A percentile compares a stretch with the other conserved stretches of the same genome.
These are phyloP conservation scores for Darevskia mixta DNA, from an alignment of 2,797 vertebrate species.

Conservation along the genomic window DNA sequence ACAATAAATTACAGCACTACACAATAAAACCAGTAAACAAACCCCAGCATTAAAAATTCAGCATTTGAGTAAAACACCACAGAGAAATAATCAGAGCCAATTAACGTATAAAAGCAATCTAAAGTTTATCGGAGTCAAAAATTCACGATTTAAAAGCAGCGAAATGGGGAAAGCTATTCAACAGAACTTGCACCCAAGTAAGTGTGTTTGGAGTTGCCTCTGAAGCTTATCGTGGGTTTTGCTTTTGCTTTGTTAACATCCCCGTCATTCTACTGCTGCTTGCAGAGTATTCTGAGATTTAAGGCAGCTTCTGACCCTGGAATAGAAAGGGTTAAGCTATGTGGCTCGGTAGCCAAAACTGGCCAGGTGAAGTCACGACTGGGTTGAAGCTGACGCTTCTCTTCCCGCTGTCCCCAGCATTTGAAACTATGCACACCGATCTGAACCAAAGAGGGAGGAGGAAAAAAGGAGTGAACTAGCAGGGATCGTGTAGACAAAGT, in stretches of 20 bases:
- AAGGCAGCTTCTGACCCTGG: too few relatives aligned
- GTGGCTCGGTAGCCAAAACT: too few relatives aligned
- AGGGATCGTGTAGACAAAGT: not conserved
- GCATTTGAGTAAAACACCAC: too few relatives aligned
- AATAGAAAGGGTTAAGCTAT: not conserved
- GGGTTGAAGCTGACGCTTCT: not conserved
- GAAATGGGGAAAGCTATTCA: not conserved
- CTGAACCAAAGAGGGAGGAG: not conserved
- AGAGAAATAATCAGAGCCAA: too few relatives aligned
- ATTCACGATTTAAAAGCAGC: too few relatives aligned
- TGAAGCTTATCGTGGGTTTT: not conserved
- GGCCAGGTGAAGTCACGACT: not conserved
- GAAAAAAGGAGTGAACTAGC: not conserved
- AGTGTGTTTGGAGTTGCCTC: not conserved
- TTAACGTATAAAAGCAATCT: too few relatives aligned
- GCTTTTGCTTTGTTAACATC: not conserved
- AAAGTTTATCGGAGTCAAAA: too few relatives aligned
- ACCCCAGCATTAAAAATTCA: too few relatives aligned
- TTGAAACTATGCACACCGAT: not conserved
- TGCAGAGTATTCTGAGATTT: not conserved
- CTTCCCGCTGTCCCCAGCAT: not conserved
- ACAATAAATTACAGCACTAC: too few relatives aligned
- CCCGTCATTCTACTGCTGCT: too few relatives aligned
- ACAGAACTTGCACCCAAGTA: not conserved
- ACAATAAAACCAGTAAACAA: too few relatives aligned